Evolutionary conservation across 1,140 invertebrate species (phyloP).

Genomic region (Hypsibius dujardini): DNA sequence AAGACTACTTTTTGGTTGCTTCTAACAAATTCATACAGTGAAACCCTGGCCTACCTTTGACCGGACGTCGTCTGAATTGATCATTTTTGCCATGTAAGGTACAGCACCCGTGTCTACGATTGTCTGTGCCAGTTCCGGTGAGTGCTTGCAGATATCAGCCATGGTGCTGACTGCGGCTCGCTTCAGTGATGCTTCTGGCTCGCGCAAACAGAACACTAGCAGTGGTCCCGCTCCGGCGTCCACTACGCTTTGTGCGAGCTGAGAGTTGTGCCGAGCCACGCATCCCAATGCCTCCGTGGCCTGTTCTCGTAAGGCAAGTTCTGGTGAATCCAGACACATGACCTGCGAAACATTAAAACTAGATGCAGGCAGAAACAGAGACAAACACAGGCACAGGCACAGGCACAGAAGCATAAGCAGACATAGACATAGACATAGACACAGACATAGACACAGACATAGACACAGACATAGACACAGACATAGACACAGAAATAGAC

Average conservation of each 20-base stretch:
- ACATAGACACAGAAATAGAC: too few species aligned
- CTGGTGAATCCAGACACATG: conserved; percentile 57
- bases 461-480: too few species aligned
- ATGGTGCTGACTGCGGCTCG: conserved; percentile 42
- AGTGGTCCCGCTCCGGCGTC: conserved; percentile 52
- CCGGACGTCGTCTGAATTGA: conserved; percentile 51
- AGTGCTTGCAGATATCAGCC: conserved; percentile 56
- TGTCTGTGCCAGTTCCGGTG: conserved; percentile 46
- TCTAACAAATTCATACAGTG: conserved; percentile 9
- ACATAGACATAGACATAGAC: too few species aligned
- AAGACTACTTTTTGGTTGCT: conserved; percentile 16
- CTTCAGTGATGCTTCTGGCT: conserved; percentile 37
- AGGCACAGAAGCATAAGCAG: too few species aligned
- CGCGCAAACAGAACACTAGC: conserved; percentile 45
- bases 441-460: too few species aligned
- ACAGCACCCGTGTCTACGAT: conserved; percentile 56
- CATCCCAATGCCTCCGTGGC: conserved; percentile 58
- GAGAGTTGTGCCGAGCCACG: conserved; percentile 50
- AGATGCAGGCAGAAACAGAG: too few species aligned
- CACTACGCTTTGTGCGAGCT: conserved; percentile 44
- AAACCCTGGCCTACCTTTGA: conserved; percentile 42
- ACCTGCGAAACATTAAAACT: conserved; percentile 26
- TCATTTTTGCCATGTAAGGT: conserved; percentile 45
- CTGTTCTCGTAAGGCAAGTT: conserved; percentile 56
- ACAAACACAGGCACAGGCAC: too few species aligned